phyloP scores from a whole-genome alignment of 2,113 vertebrate species.

The Tonatia bakeri region DNA sequence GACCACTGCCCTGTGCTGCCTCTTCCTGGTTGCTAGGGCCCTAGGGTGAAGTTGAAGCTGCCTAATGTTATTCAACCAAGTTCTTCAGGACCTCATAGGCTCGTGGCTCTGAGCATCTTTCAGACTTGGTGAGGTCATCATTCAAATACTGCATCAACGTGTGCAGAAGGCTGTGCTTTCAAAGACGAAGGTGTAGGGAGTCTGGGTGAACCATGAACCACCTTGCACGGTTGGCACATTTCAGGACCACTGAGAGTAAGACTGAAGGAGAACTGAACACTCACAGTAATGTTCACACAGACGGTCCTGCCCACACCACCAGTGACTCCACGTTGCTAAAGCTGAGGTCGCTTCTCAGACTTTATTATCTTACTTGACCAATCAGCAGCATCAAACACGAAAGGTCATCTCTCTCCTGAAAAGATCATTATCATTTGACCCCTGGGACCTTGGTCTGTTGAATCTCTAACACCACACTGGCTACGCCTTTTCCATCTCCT shows the following conservation, averaged over 20 bases:
- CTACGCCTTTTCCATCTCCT: background rate
- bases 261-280: background rate
- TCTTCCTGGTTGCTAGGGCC: background rate
- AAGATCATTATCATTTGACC: background rate
- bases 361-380: background rate
- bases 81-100: background rate
- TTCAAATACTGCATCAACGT: background rate
- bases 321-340: background rate
- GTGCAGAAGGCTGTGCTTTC: background rate
- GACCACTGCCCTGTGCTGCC: background rate
- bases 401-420: background rate
- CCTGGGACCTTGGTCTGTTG: background rate
- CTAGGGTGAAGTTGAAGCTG: background rate
- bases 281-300: background rate
- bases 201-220: background rate
- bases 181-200: background rate
- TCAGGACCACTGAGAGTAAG: background rate
- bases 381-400: background rate
- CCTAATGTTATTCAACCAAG: background rate
- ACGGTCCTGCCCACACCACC: background rate
- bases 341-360: background rate
- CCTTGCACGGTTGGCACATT: too few relatives aligned
- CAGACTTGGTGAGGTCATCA: background rate
- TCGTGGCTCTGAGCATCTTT: background rate
- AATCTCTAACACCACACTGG: too few relatives aligned